phyloP scores from a whole-genome alignment of 2,797 vertebrate species.

The Clamator glandarius region DNA sequence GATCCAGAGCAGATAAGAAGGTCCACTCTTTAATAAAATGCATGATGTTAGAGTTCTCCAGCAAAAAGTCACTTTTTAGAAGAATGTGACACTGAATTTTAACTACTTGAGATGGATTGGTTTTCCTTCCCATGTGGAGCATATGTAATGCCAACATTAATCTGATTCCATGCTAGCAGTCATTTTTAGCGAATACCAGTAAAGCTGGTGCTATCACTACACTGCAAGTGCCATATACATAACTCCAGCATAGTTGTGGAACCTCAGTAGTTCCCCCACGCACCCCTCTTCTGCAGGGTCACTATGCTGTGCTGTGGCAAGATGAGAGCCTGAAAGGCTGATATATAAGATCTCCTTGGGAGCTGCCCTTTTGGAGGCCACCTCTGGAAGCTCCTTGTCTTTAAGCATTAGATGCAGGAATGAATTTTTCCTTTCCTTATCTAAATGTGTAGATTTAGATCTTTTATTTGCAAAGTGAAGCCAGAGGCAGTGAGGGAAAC shows the following conservation, averaged over 20 bases:
- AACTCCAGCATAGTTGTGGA: background rate
- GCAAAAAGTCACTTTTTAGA: background rate
- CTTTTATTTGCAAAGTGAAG: background rate
- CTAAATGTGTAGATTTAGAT: background rate
- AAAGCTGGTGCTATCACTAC: background rate
- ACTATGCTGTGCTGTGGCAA: background rate
- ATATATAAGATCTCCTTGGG: background rate
- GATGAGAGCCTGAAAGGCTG: background rate
- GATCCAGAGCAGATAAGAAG: background rate
- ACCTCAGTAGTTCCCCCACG: background rate
- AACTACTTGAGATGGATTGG: background rate
- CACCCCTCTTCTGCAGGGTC: background rate
- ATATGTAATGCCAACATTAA: background rate
- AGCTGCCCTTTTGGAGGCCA: background rate
- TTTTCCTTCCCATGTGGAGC: accelerated
- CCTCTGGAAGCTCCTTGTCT: background rate
- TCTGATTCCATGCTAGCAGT: background rate
- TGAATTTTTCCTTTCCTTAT: background rate
- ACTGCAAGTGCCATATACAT: accelerated
- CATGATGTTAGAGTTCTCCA: background rate
- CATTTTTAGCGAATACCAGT: background rate
- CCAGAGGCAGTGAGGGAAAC: background rate
- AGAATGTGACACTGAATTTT: background rate
- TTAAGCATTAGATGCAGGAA: background rate
- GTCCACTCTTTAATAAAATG: background rate